A percentile compares a stretch with the other conserved stretches of the same genome.
Evolutionary conservation across 2,797 vertebrate genomes (phyloP).

Genomic region (Staurois parvus): DNA sequence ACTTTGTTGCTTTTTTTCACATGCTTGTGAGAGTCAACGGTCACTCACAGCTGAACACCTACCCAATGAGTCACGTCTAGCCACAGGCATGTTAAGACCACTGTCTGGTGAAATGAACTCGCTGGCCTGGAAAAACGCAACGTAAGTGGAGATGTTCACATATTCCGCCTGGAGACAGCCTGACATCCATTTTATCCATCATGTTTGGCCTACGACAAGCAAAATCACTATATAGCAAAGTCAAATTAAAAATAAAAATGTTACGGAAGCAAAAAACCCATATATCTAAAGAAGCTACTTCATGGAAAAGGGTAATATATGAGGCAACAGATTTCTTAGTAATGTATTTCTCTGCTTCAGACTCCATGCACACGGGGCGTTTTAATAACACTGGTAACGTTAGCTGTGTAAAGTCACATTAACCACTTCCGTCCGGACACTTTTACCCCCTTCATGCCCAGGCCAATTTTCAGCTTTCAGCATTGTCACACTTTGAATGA

Average conservation of each 20-base stretch:
- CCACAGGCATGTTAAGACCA: constrained; percentile 63
- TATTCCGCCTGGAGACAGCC: constrained; percentile 60
- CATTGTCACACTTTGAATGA: no score
- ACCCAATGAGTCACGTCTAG: constrained; percentile 72
- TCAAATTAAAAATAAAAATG: background rate
- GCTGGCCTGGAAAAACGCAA: constrained; percentile 69
- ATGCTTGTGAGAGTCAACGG: constrained; percentile 65
- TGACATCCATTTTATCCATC: constrained; percentile 64
- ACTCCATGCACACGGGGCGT: no score
- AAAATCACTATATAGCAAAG: background rate
- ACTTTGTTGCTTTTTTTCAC: constrained; percentile 68
- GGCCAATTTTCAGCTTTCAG: no score
- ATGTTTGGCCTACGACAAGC: background rate
- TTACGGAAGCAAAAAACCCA: no score
- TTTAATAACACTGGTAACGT: no score
- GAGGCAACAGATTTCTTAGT: no score
- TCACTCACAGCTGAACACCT: constrained; percentile 71
- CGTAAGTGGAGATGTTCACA: constrained; percentile 62
- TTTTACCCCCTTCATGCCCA: no score
- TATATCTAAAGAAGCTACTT: no score
- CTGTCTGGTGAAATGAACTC: constrained; percentile 66
- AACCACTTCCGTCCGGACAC: no score
- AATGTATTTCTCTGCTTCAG: no score
- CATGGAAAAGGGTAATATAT: no score
- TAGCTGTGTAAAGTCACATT: no score